Base-by-base conservation (phyloP, 2,113 vertebrate species). In the Tachysurus fulvidraco region DNA sequence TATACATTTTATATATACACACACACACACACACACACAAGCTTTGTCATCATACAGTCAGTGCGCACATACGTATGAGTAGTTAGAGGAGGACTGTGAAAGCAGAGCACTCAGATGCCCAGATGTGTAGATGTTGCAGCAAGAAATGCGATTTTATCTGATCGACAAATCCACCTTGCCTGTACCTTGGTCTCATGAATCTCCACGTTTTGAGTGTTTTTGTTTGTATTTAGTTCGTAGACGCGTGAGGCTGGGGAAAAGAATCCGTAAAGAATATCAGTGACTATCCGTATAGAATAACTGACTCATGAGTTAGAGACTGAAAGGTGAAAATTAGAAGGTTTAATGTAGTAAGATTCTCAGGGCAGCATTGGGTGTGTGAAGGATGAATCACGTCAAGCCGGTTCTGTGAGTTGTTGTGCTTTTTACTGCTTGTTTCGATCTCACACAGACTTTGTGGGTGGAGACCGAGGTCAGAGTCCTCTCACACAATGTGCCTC, bases 391-490 rank as follows among this genome's bases (percentile, higher is more conserved):
- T 93, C 93, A 92, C 59, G 93, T 84, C 23, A 1, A 89, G 85
- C 93, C 69, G 87, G 94, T 93, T 92, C 88, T 77, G 83, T 91
- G 86, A 92, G 90, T 91, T 62, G 62, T 85, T 80, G 86, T 84
- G 54, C 50, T 85, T 65, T 50, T 76, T 65, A 54, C 82, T 86
- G 90, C 89, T 87, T 90, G 69, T 87, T 81, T 81, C 62, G 84
- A 85, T 94, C 92, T 89, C 90, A 91, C 74, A 59, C 89, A n/a
- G 73, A 80, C 84, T 85, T 57, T 82, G 82, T 90, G 92, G 92
- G 93, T 62, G 92, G 92, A 87, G 89, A 90, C 87, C 1, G 41
- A 60, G 93, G 92, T 92, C 86, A 93, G 89, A 91, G 92, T 94
- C 88, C 89, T 88, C 78, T 77, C 83, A 86, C 89, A 86, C 90